Base-by-base conservation (phyloP, 2,113 vertebrate genomes). In the Thermophis baileyi region DNA sequence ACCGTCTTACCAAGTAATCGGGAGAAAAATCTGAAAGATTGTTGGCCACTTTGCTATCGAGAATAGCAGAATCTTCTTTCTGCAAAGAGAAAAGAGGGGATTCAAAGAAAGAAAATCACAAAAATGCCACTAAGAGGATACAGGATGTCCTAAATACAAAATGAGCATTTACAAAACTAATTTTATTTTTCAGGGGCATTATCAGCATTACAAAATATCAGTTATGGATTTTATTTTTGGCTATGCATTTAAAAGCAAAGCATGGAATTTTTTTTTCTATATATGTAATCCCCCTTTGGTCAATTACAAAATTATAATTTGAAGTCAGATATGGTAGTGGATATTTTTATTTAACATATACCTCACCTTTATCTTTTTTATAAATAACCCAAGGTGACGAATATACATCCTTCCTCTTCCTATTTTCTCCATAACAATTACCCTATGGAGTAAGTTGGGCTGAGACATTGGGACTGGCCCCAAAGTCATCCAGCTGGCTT, bases 31-130 rank as follows among this genome's bases (percentile, higher is more conserved):
- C 95, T 40, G 94, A 95, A 96, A 97, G 97, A 92, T 89, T 93
- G 86, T 98, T 89, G 44, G 96, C 94, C 10, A 96, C 95, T 55
- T 96, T 98, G 89, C 97, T 98, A 90, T 98, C 98, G 91, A 99
- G 97, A 91, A 98, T 98, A 0, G 98, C 98, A 0, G 98, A 98
- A 97, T 99, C 98, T 88, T 98, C 96, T 94, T 97, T 98, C 98
- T 99, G 94, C 49, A 57, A 94, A 92, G 87, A 27, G 94, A 89
- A 93, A 25, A 25, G 3, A 63, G 22, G 2, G 22, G 91, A 91
- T 86, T 12, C 22, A 40, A 91, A 35, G 6, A 44, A 30, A 35
- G 5, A 12, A 46, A 85, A 47, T 47, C 44, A 47, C 44, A 49
- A 16, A 16, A 3, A 35, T 4, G 27, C 47, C 24, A 20, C 87